Evolutionary conservation across 2,797 vertebrate species (phyloP), one percentile per base, ranked within the genome.

Genomic region (Choloepus didactylus): DNA sequence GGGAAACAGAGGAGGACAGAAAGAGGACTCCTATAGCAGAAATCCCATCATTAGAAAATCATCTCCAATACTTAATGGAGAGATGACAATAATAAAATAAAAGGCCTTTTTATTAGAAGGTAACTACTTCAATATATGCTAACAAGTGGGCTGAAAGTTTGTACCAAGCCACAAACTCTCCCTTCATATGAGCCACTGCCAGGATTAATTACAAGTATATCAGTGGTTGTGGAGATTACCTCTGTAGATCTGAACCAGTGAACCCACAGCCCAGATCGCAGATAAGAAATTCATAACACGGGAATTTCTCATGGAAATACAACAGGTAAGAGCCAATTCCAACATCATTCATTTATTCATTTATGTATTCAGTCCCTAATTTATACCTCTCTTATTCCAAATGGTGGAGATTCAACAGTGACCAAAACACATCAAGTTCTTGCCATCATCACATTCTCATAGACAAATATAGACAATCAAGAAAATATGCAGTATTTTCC

Each of bases 11-110:
- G 38, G 18, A 6, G 44, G 25, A 86, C 15, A 72, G 11, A 64
- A 69, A 59, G 11, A 87, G 49, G 21, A 95, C 46, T 95, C 51
- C 60, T 69, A 89, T 0, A 64, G 29, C 11, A 94, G 27, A 91
- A 96, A 93, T 1, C 41, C 12, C 9, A 3, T 29, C 91, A 64
- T 84, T 2, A 67, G 41, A 83, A 90, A 93, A 83, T 75, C 31
- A 82, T 4, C 62, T 81, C 72, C 11, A 79, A n/a, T 51, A 82
- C 46, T 92, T 87, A 94, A 80, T 6, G 7, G 46, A 91, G 21
- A 79, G n/a, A 79, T 18, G 27, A 97, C 85, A 92, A 94, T 83
- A 87, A 44, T 46, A 60, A 79, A 89, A 41, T 69, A 46, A 44
- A 80, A 23, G 23, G 46, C 62, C 59, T 66, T 91, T 31, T 29